Conservation (phyloP, 2,888 invertebrate species). For the Marasmarcha lunaedactyla region DNA sequence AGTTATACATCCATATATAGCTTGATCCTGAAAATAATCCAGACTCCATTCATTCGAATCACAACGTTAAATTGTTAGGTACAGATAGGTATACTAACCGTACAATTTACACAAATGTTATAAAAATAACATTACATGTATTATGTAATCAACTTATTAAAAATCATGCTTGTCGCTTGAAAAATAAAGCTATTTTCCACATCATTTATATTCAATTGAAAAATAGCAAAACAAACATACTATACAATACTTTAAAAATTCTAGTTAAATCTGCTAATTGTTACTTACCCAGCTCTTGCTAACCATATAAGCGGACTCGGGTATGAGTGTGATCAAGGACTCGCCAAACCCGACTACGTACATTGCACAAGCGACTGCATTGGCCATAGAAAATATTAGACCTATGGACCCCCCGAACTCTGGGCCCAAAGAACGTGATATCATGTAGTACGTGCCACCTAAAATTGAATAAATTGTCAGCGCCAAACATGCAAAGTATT, state of each 20-base stretch:
- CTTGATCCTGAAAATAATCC: conserved; percentile 69
- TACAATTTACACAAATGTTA: too few relatives aligned
- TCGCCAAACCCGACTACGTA: conserved; percentile 99
- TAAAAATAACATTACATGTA: too few relatives aligned
- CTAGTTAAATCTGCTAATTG: too few relatives aligned
- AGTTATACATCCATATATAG: conserved; percentile 88
- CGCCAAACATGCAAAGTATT: too few relatives aligned
- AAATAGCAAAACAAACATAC: too few relatives aligned
- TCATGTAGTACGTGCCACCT: conserved; percentile 99
- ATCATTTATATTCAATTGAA: too few relatives aligned
- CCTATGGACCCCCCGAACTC: conserved; percentile 98
- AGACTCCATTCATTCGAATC: too few relatives aligned
- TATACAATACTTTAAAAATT: too few relatives aligned
- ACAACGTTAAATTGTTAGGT: conserved; percentile 1
- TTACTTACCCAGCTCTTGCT: conserved; percentile 51
- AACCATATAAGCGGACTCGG: conserved; percentile 51
- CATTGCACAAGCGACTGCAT: conserved; percentile 97
- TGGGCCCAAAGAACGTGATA: conserved; percentile 95
- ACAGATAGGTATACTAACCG: conserved; percentile 1
- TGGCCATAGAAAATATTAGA: conserved; percentile 94
- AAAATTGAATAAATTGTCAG: conserved; percentile 16
- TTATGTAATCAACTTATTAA: too few relatives aligned
- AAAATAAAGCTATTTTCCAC: too few relatives aligned
- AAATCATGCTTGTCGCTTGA: too few relatives aligned
- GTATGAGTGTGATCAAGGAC: conserved; percentile 81